These are phyloP conservation scores for Phoenicopterus ruber DNA, from an alignment of 2,113 vertebrate genomes.

Conservation along the genomic window DNA sequence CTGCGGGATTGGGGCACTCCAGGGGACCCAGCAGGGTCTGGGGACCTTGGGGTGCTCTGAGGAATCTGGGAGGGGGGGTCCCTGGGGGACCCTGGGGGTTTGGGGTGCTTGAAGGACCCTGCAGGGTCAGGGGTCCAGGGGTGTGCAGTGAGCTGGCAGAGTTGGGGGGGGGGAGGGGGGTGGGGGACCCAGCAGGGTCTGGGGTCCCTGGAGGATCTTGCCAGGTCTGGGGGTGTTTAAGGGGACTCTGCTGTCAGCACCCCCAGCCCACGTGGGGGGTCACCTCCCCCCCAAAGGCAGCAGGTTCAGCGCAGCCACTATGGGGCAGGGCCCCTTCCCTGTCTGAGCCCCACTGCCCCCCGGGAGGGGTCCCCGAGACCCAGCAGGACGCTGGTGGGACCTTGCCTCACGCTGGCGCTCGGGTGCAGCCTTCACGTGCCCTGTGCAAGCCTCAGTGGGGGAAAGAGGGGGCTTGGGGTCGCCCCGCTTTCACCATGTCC, in stretches of 20 bases:
- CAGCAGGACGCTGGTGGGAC: background rate
- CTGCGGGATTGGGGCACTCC: background rate
- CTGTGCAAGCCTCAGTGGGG: background rate
- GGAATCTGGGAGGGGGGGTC: background rate
- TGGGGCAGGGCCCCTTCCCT: background rate
- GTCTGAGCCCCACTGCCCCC: fast-evolving
- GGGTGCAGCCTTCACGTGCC: background rate
- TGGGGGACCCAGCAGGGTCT: background rate
- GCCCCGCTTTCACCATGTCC: fast-evolving
- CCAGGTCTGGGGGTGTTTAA: background rate
- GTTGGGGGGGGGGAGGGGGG: fast-evolving
- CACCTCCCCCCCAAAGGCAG: background rate
- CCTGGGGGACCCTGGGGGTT: background rate
- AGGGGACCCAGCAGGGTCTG: background rate
- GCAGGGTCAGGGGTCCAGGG: background rate
- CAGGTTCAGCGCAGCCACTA: background rate
- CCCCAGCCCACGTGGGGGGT: background rate
- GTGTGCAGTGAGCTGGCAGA: background rate
- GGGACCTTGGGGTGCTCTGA: background rate
- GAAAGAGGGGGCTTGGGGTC: background rate
- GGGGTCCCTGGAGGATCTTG: background rate
- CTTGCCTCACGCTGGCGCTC: fast-evolving
- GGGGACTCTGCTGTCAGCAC: background rate
- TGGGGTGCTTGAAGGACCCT: background rate
- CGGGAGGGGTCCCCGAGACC: background rate